phyloP scores from a whole-genome alignment of 2,113 vertebrate species.

The Columba janthina region DNA sequence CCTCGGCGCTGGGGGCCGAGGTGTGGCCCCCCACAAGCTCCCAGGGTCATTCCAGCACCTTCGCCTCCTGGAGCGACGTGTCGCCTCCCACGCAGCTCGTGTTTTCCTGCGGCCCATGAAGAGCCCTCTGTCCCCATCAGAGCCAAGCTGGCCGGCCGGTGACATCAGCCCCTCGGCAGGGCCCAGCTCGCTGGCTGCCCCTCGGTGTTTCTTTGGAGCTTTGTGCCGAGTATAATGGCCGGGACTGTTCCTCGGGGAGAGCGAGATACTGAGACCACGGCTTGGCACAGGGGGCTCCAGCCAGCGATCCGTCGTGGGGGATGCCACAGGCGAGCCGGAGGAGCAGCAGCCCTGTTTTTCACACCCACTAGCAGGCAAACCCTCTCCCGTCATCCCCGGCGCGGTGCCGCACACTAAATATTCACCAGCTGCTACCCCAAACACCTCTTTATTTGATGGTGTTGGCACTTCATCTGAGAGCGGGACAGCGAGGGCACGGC shows the following conservation, averaged over 20 bases:
- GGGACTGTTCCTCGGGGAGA: not conserved
- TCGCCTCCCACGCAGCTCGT: not conserved
- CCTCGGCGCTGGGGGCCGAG: not conserved
- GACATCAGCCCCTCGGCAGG: not conserved
- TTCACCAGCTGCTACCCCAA: not conserved
- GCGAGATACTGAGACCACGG: not conserved
- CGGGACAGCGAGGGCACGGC: not conserved
- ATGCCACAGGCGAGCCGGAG: not conserved
- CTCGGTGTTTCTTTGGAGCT: not conserved
- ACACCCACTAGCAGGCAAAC: not conserved
- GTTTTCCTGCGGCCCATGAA: not conserved
- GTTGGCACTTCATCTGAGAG: not conserved
- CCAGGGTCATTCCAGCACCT: slow-evolving; percentile 6
- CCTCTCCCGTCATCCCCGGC: not conserved
- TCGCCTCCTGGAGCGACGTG: not conserved
- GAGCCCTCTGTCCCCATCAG: slow-evolving; percentile 21
- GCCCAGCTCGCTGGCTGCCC: not conserved
- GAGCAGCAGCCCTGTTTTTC: not conserved
- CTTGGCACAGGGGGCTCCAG: not conserved
- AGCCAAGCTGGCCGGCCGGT: not conserved
- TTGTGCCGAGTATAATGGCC: not conserved
- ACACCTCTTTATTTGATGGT: not conserved
- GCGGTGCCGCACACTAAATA: accelerated
- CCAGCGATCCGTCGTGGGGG: not conserved
- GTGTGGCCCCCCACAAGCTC: not conserved